phyloP scores from a whole-genome alignment of 2,888 invertebrate genomes.

The Tetragonisca angustula region DNA sequence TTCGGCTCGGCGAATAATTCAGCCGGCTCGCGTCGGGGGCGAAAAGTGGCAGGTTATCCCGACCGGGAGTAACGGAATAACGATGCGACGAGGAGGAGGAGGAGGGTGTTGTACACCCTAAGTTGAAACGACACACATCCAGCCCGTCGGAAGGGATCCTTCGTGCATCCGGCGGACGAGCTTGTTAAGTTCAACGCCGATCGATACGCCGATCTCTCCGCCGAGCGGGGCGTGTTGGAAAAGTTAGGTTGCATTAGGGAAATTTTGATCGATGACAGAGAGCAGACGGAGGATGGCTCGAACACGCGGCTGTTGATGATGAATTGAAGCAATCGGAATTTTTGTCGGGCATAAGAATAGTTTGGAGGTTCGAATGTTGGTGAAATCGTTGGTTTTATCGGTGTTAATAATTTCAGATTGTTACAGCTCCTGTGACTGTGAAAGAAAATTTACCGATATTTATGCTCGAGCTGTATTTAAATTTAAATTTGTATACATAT shows the following conservation, averaged over 20 bases:
- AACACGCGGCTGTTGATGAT: neutral
- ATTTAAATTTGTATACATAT: no score
- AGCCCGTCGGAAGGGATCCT: neutral
- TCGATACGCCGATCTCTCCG: conserved; percentile 21
- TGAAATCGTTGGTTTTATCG: no score
- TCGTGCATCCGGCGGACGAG: neutral
- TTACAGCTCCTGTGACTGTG: no score
- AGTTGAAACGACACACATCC: conserved; percentile 15
- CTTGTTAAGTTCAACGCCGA: conserved; percentile 24
- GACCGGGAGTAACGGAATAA: conserved; percentile 49
- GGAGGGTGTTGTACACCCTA: conserved; percentile 22
- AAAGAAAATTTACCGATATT: no score
- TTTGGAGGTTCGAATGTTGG: neutral
- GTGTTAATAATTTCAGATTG: no score
- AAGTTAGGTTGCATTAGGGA: neutral
- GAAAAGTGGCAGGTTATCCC: conserved; percentile 60
- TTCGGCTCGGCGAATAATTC: conserved; percentile 55
- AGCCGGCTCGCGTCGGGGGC: conserved; percentile 26
- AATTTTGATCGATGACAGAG: neutral
- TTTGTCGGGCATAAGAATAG: neutral
- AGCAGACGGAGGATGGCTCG: neutral
- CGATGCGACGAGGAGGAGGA: conserved; percentile 30
- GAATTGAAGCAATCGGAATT: neutral
- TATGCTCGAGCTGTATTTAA: no score
- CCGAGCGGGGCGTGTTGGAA: neutral